Base-by-base conservation (phyloP, 1,140 invertebrate genomes). In the Drosophila ananassae region DNA sequence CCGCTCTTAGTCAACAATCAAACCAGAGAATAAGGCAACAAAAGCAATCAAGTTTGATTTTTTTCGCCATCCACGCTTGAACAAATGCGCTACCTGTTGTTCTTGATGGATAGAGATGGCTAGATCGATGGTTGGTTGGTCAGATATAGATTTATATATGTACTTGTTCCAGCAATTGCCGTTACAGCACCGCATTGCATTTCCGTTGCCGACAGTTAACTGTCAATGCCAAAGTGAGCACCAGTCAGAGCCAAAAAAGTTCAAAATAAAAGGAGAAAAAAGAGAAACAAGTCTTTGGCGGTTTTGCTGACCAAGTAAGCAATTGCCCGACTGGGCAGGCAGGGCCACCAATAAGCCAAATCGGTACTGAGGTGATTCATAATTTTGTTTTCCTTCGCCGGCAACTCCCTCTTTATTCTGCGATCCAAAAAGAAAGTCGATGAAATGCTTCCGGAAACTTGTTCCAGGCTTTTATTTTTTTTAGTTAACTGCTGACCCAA, bases 111-210 rank as follows among this genome's bases (percentile, higher is more conserved):
- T 25, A 28, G 46, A 37, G 53, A 8, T n/a, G 25, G 50, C 8
- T 39, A 25, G 46, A 61, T 75, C 22, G 66, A 13, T 51, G 53
- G 58, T 50, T 71, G 59, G 57, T 25, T 54, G 28, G 64, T 44
- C 53, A 46, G 34, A 59, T 74, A 52, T 37, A 48, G 21, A 37
- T 30, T 48, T 69, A 47, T 52, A 63, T 82, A 53, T 72, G 72
- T 72, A 57, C 64, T 64, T 30, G 55, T 17, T 55, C 58, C 55
- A 55, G 61, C 67, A 71, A 53, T 69, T 87, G 83, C 82, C 82
- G 82, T 87, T 87, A 87, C 79, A 63, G 75, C 78, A 87, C 69
- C 83, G 72, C 83, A 87, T 78, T 87, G 82, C 82, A 87, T 87
- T 87, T 87, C 82, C 82, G 80, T 60, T 74, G 75, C 66, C 71